phyloP scores from a whole-genome alignment of 2,113 vertebrate genomes.

The Oceanodroma tethys region DNA sequence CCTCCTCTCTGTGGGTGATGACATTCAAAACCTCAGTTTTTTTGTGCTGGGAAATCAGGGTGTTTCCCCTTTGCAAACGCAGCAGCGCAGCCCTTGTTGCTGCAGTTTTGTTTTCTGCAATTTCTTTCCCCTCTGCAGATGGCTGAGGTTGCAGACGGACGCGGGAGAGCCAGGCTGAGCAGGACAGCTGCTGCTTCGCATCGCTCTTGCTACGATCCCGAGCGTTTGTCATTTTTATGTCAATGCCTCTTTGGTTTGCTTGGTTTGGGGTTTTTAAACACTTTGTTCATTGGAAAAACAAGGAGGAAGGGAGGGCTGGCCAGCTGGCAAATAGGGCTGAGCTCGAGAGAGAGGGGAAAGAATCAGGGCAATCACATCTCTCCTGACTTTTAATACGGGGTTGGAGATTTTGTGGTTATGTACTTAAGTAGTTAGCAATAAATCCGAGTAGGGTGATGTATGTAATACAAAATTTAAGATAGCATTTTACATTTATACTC shows the following conservation, averaged over 20 bases:
- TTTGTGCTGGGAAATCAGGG: background rate
- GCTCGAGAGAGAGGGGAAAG: background rate
- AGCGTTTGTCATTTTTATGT: background rate
- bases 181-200: background rate
- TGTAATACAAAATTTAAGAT: background rate
- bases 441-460: background rate
- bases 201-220: background rate
- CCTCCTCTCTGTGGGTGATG: background rate
- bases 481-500: background rate
- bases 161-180: background rate
- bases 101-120: background rate
- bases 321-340: background rate
- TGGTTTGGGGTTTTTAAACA: background rate
- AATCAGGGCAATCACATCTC: background rate
- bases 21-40: background rate
- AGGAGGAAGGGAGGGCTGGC: background rate
- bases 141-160: background rate
- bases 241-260: background rate
- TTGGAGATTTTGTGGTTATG: background rate
- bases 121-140: background rate
- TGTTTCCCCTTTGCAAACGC: background rate
- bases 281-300: background rate
- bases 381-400: rapidly evolving
- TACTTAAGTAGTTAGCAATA: background rate
- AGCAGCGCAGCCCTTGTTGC: no score